A percentile compares a stretch with the other conserved stretches of the same genome.
Conservation (phyloP, 2,113 vertebrate genomes). For the Stegostoma tigrinum region DNA sequence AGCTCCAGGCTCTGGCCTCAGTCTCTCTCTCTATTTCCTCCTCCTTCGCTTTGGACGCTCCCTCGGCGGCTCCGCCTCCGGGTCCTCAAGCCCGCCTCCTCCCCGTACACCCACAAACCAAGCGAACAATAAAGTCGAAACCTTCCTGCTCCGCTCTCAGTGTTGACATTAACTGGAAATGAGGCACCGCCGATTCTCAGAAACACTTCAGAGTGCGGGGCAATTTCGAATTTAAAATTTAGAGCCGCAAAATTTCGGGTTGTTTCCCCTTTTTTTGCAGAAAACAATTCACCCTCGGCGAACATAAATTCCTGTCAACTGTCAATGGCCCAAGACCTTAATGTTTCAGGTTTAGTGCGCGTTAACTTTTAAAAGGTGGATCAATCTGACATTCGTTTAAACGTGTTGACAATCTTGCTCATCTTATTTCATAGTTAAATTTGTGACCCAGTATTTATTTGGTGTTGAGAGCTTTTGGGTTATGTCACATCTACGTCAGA, state of each 20-base stretch:
- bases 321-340: not conserved
- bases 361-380: not conserved
- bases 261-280: not conserved
- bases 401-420: not conserved
- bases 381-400: not conserved
- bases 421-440: too few relatives aligned
- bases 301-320: not conserved
- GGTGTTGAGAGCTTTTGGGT: not conserved
- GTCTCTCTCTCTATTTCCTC: constrained; percentile 48
- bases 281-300: not conserved
- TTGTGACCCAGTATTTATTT: not conserved
- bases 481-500: not conserved
- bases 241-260: too few relatives aligned
- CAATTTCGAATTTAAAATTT: not conserved
- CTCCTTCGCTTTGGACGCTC: not conserved
- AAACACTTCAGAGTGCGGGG: not conserved
- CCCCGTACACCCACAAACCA: not conserved
- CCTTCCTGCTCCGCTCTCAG: not conserved
- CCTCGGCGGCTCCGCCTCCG: not conserved
- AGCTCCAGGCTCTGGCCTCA: too few relatives aligned
- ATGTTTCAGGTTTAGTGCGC: not conserved
- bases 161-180: too few relatives aligned
- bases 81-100: not conserved
- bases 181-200: not conserved
- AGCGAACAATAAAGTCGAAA: not conserved